Conservation (phyloP, 37 sponge, comb jelly and placozoan species). For the Petrosia ficiformis region DNA sequence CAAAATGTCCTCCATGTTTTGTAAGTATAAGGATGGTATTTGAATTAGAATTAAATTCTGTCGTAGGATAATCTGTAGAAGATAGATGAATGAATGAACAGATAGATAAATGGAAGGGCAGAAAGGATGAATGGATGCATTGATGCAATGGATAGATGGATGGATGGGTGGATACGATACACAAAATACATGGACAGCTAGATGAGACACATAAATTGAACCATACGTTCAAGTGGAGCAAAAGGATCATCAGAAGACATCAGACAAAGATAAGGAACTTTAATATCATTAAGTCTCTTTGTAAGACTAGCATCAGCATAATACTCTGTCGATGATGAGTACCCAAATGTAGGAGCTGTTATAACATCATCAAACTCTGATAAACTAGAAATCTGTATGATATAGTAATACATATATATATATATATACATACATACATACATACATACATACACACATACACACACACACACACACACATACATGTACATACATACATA, state of each 20-base stretch:
- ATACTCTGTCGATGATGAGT: constrained; percentile 56
- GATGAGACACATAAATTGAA: too few species aligned
- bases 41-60: constrained; percentile 36
- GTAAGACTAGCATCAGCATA: constrained; percentile 38
- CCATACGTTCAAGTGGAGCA: constrained; percentile 60
- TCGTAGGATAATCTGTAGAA: constrained; percentile 48
- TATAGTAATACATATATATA: too few species aligned
- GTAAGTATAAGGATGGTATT: constrained; percentile 53
- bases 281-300: constrained; percentile 41
- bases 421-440: too few species aligned
- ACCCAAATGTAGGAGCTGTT: constrained; percentile 61
- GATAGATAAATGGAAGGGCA: too few species aligned
- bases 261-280: constrained; percentile 48
- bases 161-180: too few species aligned
- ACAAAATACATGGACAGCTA: too few species aligned
- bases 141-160: too few species aligned
- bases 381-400: too few species aligned
- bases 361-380: constrained; percentile 54
- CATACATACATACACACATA: too few species aligned
- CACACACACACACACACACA: too few species aligned
- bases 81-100: too few species aligned
- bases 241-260: constrained; percentile 74
- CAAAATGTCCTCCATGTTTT: constrained; percentile 75
- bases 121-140: background rate
- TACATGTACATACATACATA: too few species aligned